Conservation (phyloP, 1,140 invertebrate species). For the Holcopasites calliopsidis region DNA sequence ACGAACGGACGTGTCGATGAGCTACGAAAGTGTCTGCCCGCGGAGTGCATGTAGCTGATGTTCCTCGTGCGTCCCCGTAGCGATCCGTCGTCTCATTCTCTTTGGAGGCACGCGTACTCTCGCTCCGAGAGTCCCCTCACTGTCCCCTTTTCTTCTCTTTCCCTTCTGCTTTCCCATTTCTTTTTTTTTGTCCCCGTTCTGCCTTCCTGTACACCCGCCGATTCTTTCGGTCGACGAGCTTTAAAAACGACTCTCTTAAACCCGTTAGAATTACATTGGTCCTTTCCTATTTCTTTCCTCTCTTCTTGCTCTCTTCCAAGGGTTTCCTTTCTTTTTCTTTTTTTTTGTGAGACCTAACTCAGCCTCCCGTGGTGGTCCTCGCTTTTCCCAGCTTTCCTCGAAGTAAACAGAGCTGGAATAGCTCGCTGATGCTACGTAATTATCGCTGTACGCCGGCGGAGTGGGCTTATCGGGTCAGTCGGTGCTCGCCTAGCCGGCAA, state of each 20-base stretch:
- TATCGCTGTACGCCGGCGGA: conserved; percentile 35
- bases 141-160: conserved; percentile 5
- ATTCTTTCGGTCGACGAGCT: conserved; percentile 47
- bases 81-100: too few species aligned
- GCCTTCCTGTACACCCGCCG: neutral
- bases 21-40: too few species aligned
- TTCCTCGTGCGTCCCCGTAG: too few species aligned
- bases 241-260: conserved; percentile 63
- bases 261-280: conserved; percentile 54
- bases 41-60: too few species aligned
- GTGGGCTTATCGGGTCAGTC: conserved; percentile 42
- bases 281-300: neutral
- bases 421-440: conserved; percentile 41
- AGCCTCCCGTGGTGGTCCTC: neutral
- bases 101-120: too few species aligned
- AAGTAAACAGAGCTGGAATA: conserved; percentile 44
- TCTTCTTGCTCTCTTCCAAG: neutral
- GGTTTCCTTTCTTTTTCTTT: neutral
- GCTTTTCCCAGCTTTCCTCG: conserved; percentile 3
- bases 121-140: neutral
- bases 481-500: conserved; percentile 3
- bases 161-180: neutral
- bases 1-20: too few species aligned
- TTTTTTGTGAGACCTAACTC: neutral
- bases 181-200: neutral